A percentile compares a stretch with the other conserved stretches of the same genome.
Conservation (phyloP, 2,888 invertebrate genomes). For the Philonicus albiceps region DNA sequence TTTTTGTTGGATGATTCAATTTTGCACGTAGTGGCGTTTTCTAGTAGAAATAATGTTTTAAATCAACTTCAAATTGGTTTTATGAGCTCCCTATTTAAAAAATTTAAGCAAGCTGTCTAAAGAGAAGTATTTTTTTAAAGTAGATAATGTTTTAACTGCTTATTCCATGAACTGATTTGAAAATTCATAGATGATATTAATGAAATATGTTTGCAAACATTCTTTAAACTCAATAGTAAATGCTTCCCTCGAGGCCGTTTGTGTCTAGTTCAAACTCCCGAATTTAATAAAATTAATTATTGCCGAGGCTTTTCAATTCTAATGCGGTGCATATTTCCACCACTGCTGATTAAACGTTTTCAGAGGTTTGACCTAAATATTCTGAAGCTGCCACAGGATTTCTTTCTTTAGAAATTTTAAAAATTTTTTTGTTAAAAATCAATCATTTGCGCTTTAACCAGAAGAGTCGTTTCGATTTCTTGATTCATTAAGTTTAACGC, state of each 20-base stretch:
- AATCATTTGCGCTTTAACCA: not conserved
- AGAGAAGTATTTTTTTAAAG: no score
- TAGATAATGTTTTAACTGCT: no score
- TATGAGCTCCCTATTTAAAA: no score
- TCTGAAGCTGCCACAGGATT: not conserved
- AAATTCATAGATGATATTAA: not conserved
- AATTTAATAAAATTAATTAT: not conserved
- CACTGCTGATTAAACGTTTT: not conserved
- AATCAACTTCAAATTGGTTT: no score
- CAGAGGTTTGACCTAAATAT: not conserved
- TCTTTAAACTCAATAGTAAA: not conserved
- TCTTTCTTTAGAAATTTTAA: not conserved
- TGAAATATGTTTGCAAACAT: not conserved
- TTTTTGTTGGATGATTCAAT: no score
- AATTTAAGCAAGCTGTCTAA: no score
- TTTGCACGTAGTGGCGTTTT: no score
- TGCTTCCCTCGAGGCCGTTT: not conserved
- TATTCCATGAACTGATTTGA: no score
- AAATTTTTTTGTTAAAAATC: not conserved
- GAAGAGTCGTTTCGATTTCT: not conserved
- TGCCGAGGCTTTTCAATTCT: not conserved
- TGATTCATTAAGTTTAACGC: not conserved
- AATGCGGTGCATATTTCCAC: not conserved
- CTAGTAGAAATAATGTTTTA: no score
- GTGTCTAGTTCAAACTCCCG: not conserved